Percentiles rank a stretch among this genome's conserved stretches.
Evolutionary conservation across 37 sponge, comb jelly and placozoan species (phyloP).

Genomic region (Cladorhizidae sp.): DNA sequence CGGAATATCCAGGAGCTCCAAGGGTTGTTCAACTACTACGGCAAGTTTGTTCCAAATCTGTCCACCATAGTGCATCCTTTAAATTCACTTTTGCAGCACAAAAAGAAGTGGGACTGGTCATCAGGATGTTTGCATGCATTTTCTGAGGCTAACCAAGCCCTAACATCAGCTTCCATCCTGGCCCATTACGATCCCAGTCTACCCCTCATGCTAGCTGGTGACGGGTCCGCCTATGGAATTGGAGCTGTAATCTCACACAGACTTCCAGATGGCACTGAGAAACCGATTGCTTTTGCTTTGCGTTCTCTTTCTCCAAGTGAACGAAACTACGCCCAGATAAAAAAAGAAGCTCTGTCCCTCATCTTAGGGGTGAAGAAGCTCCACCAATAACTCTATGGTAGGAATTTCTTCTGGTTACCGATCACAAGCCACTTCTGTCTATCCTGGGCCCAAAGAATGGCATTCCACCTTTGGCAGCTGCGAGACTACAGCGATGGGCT

Average conservation of each 20-base stretch:
- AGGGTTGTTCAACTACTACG: constrained; percentile 21
- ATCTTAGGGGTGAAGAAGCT: constrained; percentile 49
- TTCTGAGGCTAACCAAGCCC: constrained; percentile 8
- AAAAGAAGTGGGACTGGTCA: too few relatives aligned
- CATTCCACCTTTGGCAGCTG: constrained; percentile 43
- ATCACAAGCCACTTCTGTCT: constrained; percentile 49
- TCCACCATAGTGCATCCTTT: too few relatives aligned
- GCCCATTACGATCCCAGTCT: constrained; percentile 32
- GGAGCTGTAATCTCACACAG: constrained; percentile 55
- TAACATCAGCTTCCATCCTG: constrained; percentile 28
- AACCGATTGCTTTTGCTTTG: constrained; percentile 62
- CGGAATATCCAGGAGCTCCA: constrained; percentile 27
- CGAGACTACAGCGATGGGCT: constrained; percentile 56
- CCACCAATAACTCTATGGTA: constrained; percentile 69
- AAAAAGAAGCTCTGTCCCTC: constrained; percentile 36
- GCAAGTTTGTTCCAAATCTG: too few relatives aligned
- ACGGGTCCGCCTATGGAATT: constrained; percentile 49
- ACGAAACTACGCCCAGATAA: background rate
- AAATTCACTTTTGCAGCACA: too few relatives aligned
- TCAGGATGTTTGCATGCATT: constrained; percentile 6
- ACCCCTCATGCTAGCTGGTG: constrained; percentile 20
- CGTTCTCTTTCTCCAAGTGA: constrained; percentile 35
- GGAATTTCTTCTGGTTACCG: constrained; percentile 52
- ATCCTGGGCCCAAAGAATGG: constrained; percentile 46
- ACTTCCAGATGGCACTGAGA: constrained; percentile 43